Base-by-base conservation (phyloP, 2,888 invertebrate species). In the Oegoconia quadripuncta region DNA sequence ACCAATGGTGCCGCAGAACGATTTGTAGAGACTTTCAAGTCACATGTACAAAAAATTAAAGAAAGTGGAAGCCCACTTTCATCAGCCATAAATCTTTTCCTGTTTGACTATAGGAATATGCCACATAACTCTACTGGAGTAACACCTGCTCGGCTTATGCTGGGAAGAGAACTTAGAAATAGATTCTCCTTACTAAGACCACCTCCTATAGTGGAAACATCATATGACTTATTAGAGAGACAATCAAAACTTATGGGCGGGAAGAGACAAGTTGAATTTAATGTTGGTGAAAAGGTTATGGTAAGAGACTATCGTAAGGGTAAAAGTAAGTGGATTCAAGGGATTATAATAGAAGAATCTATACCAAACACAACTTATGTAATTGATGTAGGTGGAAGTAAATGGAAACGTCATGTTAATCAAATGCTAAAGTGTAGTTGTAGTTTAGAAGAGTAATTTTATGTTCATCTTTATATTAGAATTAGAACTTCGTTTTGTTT, bases 21-120 rank as follows among this genome's bases (percentile, higher is more conserved):
- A 28, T 28, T 28, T 28, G 28, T 28, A 1, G 28, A 28, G 14
- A 5, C n/a, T n/a, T n/a, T n/a, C n/a, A n/a, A n/a, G n/a, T n/a
- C n/a, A n/a, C n/a, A n/a, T n/a, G n/a, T n/a, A n/a, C n/a, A n/a
- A n/a, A n/a, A n/a, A n/a, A n/a, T n/a, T n/a, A n/a, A n/a, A n/a
- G n/a, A n/a, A n/a, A n/a, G n/a, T n/a, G n/a, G n/a, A n/a, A n/a
- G n/a, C n/a, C n/a, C n/a, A n/a, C n/a, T n/a, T n/a, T n/a, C n/a
- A n/a, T n/a, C n/a, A n/a, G 42, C 46, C 9, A 34, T 41, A 7
- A 43, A 39, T 37, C 20, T 46, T 14, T 46, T 46, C 23, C 17
- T 46, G 6, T 35, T 34, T 1, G 42, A 46, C 15, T 43, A 46
- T 16, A 33, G 46, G 17, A 30, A 7, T n/a, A 40, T 27, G 3